Percentiles rank a stretch among this genome's conserved stretches.
These are phyloP conservation scores for Sylvia borin DNA, from an alignment of 2,797 vertebrate species.

Conservation along the genomic window DNA sequence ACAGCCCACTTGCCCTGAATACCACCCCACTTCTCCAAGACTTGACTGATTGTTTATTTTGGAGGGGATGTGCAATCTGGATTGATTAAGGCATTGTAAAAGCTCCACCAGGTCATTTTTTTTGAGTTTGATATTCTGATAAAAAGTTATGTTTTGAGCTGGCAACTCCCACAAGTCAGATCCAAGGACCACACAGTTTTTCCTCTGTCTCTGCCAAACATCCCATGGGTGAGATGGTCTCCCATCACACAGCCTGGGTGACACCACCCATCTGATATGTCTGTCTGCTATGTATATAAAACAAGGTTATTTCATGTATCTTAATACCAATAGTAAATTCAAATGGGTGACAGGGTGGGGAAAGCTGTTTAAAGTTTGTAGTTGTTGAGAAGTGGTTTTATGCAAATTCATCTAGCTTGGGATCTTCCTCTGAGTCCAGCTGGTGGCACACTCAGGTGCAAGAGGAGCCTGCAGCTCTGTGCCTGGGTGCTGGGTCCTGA, in stretches of 20 bases:
- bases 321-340: background rate
- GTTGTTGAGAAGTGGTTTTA: background rate
- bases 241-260: background rate
- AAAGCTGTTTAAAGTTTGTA: background rate
- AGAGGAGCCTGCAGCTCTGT: background rate
- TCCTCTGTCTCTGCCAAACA: background rate
- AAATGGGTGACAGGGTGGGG: fast-evolving
- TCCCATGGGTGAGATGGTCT: background rate
- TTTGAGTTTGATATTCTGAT: background rate
- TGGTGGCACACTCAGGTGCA: background rate
- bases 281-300: background rate
- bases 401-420: background rate
- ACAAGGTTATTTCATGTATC: background rate
- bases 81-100: background rate
- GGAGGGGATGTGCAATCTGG: background rate
- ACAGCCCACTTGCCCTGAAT: background rate
- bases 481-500: background rate
- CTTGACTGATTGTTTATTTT: background rate
- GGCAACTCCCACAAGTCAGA: background rate
- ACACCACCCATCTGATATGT: background rate
- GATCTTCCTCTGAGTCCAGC: background rate
- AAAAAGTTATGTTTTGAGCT: background rate
- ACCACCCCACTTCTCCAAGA: background rate
- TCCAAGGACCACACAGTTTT: fast-evolving
- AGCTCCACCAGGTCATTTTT: background rate